Evolutionary conservation across 2,888 invertebrate species (phyloP).

Genomic region (Macaria notata): DNA sequence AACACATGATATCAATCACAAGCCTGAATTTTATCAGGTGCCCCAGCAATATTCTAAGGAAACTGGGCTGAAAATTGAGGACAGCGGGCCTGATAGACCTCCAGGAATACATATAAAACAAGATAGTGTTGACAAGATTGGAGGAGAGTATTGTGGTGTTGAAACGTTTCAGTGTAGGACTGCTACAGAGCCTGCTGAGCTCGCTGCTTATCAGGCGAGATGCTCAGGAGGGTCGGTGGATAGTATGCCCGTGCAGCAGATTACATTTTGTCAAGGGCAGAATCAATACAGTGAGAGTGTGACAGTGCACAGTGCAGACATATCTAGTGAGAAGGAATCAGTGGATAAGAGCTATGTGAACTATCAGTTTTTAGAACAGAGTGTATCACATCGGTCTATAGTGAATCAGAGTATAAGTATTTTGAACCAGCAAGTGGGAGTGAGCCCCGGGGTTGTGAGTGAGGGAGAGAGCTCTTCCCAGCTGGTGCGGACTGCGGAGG

Average conservation of each 20-base stretch:
- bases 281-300: conserved; percentile 67
- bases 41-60: conserved; percentile 61
- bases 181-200: conserved; percentile 54
- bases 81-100: conserved; percentile 45
- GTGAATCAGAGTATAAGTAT: conserved; percentile 79
- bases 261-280: conserved; percentile 54
- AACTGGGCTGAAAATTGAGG: conserved; percentile 51
- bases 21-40: conserved; percentile 55
- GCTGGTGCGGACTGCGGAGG: conserved; percentile 72
- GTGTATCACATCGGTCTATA: conserved; percentile 77
- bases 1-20: conserved; percentile 4
- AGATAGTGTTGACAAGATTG: conserved; percentile 51
- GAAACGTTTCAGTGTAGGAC: conserved; percentile 60
- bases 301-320: conserved; percentile 60
- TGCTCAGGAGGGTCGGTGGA: conserved; percentile 52
- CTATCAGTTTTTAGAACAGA: conserved; percentile 80
- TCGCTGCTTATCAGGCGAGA: conserved; percentile 61
- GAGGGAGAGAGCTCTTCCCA: conserved; percentile 65
- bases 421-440: conserved; percentile 77
- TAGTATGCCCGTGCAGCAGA: conserved; percentile 63
- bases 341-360: conserved; percentile 72
- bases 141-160: conserved; percentile 53
- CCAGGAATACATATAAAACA: conserved; percentile 46
- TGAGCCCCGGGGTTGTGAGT: conserved; percentile 61
- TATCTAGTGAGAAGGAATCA: conserved; percentile 65